A percentile compares a stretch with the other conserved stretches of the same genome.
Evolutionary conservation across 2,888 invertebrate species (phyloP).

Genomic region (Theodoxus fluviatilis): DNA sequence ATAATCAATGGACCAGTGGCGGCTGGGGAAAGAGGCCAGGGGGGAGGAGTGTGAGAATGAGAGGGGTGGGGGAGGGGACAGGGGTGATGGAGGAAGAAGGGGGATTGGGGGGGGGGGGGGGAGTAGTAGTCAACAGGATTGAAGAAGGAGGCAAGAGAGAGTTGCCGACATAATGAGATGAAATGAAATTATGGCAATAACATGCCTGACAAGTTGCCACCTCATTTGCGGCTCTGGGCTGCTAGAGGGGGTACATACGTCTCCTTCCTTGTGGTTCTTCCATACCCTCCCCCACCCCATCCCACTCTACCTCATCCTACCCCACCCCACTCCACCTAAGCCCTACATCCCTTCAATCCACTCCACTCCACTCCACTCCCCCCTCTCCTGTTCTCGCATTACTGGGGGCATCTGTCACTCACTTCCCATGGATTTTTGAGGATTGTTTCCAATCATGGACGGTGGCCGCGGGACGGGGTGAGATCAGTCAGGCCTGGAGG

Average conservation of each 20-base stretch:
- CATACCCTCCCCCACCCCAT: not conserved
- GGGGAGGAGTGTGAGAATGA: not conserved
- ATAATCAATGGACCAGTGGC: not conserved
- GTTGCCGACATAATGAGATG: slow-evolving; percentile 30
- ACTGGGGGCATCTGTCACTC: slow-evolving; percentile 24
- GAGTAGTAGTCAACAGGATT: slow-evolving; percentile 17
- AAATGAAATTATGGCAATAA: slow-evolving; percentile 32
- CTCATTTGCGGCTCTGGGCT: slow-evolving; percentile 20
- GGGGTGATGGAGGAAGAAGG: not conserved
- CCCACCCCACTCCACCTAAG: not conserved
- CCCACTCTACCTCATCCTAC: not conserved
- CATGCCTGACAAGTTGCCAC: slow-evolving; percentile 24
- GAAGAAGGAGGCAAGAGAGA: too few species aligned
- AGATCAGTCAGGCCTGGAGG: too few species aligned
- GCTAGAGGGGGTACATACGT: too few species aligned
- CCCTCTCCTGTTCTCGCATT: slow-evolving; percentile 4
- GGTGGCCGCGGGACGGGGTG: too few species aligned
- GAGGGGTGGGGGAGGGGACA: not conserved
- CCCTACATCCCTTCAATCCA: not conserved
- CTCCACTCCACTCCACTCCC: slow-evolving; percentile 22
- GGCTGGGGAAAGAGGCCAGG: not conserved
- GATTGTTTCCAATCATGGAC: slow-evolving; percentile 17
- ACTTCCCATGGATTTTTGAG: slow-evolving; percentile 24
- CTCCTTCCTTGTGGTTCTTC: too few species aligned
- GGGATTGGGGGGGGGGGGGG: not conserved